phyloP scores from a whole-genome alignment of 2,888 invertebrate genomes.

The Poecilus cupreus region DNA sequence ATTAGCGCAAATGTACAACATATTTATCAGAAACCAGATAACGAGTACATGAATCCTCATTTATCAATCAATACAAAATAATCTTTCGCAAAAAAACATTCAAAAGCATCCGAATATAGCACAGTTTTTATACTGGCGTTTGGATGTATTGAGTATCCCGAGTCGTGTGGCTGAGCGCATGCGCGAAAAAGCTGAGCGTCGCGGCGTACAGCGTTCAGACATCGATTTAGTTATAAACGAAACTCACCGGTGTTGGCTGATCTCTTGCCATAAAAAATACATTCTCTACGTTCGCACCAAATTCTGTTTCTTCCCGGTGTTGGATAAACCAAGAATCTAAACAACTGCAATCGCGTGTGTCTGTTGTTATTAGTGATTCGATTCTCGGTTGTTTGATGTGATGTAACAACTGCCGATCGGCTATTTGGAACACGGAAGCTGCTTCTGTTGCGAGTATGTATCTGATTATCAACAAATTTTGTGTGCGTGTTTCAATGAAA shows the following conservation, averaged over 20 bases:
- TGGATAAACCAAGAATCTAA: conserved; percentile 21
- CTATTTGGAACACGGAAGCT: conserved; percentile 30
- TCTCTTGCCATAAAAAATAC: conserved; percentile 52
- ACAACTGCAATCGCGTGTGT: conserved; percentile 31
- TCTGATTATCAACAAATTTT: conserved; percentile 35
- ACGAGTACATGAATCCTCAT: not conserved
- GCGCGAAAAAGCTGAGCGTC: conserved; percentile 67
- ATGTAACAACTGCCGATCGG: conserved; percentile 17
- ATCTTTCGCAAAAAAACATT: not conserved
- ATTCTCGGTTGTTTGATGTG: conserved; percentile 6
- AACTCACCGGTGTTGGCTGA: conserved; percentile 54
- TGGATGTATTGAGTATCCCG: conserved; percentile 51
- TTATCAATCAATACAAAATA: conserved; percentile 10
- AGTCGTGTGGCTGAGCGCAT: conserved; percentile 62
- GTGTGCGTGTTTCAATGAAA: conserved; percentile 28
- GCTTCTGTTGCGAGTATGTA: conserved; percentile 20
- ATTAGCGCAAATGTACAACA: not conserved
- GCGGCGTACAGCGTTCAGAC: conserved; percentile 67
- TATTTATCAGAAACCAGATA: not conserved
- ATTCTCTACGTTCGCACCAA: conserved; percentile 37
- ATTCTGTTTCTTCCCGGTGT: not conserved
- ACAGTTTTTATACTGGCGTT: conserved; percentile 46
- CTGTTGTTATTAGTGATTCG: conserved; percentile 18
- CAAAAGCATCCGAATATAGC: conserved; percentile 25
- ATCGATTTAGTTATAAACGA: conserved; percentile 69